Conservation (phyloP, 2,888 invertebrate genomes). For the Eupithecia centaureata region DNA sequence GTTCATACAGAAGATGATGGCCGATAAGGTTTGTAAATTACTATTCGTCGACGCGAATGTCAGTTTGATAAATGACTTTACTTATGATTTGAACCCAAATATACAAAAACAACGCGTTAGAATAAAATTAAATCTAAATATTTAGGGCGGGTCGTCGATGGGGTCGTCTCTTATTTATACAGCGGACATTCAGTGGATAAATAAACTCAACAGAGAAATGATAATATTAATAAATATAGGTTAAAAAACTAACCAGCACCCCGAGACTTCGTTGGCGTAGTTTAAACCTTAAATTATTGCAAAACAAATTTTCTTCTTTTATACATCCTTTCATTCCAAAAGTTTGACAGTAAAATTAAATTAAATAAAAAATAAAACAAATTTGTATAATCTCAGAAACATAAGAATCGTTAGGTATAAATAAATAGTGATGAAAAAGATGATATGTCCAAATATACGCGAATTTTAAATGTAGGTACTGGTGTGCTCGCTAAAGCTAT, state of each 20-base stretch:
- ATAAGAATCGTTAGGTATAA: too few species aligned
- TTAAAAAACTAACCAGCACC: too few species aligned
- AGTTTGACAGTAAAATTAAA: too few species aligned
- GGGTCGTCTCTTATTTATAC: not conserved
- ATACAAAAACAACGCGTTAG: not conserved
- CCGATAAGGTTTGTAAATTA: slow-evolving; percentile 2
- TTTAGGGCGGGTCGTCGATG: not conserved
- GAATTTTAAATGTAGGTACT: not conserved
- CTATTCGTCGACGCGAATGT: not conserved
- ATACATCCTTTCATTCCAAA: too few species aligned
- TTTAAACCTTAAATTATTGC: too few species aligned
- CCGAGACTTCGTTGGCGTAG: too few species aligned
- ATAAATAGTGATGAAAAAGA: too few species aligned
- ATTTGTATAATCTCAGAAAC: too few species aligned
- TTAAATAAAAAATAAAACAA: too few species aligned
- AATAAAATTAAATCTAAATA: not conserved
- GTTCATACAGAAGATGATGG: not conserved
- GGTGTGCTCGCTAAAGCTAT: not conserved
- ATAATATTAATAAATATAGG: too few species aligned
- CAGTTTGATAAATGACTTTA: not conserved
- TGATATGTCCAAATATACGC: not conserved
- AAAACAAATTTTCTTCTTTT: too few species aligned
- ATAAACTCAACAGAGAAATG: too few species aligned
- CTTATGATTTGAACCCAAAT: not conserved
- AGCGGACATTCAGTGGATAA: not conserved